phyloP scores from a whole-genome alignment of 35 echinoderm and acorn worm genomes.

The Strongylocentrotus purpuratus region DNA sequence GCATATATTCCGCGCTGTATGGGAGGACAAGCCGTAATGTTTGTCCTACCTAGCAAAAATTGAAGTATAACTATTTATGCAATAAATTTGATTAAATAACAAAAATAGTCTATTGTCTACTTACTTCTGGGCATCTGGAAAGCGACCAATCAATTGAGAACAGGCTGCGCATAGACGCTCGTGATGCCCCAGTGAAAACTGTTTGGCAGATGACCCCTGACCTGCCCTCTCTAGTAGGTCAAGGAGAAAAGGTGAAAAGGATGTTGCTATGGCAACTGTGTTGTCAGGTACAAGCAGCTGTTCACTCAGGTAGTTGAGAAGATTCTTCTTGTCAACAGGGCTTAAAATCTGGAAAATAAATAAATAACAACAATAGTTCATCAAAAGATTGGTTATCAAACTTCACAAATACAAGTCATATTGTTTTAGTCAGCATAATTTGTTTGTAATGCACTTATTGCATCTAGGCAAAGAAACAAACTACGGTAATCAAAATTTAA shows the following conservation, averaged over 20 bases:
- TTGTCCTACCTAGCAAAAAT: too few species aligned
- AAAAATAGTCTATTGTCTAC: neutral
- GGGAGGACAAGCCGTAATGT: neutral
- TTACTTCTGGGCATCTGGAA: constrained; percentile 70
- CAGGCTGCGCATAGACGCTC: constrained; percentile 68
- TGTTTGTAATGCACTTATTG: too few species aligned
- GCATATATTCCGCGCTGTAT: neutral
- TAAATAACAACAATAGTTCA: neutral
- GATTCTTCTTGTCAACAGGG: constrained; percentile 63
- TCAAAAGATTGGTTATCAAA: neutral
- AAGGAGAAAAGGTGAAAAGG: constrained; percentile 65
- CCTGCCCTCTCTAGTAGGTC: constrained; percentile 73
- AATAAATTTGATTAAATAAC: too few species aligned
- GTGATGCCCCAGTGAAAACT: constrained; percentile 54
- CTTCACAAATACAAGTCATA: neutral
- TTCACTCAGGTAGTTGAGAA: constrained; percentile 57
- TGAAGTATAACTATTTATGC: too few species aligned
- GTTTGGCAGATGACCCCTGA: neutral
- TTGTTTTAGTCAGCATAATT: neutral
- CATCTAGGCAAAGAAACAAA: neutral
- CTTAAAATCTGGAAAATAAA: constrained; percentile 67
- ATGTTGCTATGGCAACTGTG: constrained; percentile 61
- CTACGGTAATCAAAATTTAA: neutral
- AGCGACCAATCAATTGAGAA: constrained; percentile 29
- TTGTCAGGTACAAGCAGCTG: constrained; percentile 62